Evolutionary conservation across 2,797 vertebrate genomes (phyloP).

Genomic region (Chelon labrosus): DNA sequence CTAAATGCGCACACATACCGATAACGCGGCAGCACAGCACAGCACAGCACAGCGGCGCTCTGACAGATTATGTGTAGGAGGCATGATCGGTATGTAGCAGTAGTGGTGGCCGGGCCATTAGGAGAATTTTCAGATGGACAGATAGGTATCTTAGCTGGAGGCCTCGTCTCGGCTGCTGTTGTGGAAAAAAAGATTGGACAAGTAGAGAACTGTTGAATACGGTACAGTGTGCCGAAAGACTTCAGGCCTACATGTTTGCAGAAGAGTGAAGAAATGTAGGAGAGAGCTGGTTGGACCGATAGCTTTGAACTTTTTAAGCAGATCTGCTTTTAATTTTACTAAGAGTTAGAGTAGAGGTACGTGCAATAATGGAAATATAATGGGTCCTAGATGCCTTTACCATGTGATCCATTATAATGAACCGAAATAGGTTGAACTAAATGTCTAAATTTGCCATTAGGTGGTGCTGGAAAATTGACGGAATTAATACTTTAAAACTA

Average conservation of each 20-base stretch:
- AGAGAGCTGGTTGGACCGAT: background rate
- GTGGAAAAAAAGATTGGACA: constrained; percentile 69
- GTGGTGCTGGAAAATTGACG: background rate
- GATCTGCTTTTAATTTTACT: background rate
- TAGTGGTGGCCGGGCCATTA: constrained; percentile 38
- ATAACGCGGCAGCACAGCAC: constrained; percentile 1
- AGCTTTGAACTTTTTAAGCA: background rate
- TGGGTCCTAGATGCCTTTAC: background rate
- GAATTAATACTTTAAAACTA: too few species aligned
- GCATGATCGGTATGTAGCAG: constrained; percentile 50
- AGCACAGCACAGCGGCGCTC: background rate
- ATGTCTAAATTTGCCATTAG: background rate
- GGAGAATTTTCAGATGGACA: constrained; percentile 70
- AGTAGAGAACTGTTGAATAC: constrained; percentile 37
- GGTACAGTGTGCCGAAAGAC: constrained; percentile 39
- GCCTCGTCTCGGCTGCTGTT: constrained; percentile 24
- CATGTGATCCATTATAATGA: constrained; percentile 1
- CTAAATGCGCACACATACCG: background rate
- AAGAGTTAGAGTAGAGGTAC: background rate
- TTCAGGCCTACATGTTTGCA: constrained; percentile 25
- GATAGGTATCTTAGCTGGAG: constrained; percentile 53
- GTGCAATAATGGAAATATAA: constrained; percentile 3
- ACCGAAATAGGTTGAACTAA: too few species aligned
- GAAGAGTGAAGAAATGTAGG: constrained; percentile 28
- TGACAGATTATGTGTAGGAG: constrained; percentile 30